Conservation (phyloP, 2,797 vertebrate species). For the Perdix hodgsoniae region DNA sequence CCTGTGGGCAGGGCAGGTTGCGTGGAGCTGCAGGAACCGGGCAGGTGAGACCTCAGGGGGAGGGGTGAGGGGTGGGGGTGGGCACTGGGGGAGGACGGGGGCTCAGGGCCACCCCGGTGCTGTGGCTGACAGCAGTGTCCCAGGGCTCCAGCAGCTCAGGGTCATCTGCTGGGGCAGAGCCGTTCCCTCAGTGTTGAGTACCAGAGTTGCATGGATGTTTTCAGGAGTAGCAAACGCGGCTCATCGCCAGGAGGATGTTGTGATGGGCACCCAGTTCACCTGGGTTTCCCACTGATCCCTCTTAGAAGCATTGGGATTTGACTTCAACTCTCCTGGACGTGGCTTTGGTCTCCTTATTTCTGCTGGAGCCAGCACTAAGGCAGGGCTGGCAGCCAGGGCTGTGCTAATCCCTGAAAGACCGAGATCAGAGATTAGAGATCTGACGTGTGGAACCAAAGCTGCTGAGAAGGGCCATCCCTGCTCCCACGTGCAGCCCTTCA, state of each 20-base stretch:
- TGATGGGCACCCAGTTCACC: accelerated
- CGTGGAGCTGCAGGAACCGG: not conserved
- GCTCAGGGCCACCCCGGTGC: too few relatives aligned
- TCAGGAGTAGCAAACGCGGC: not conserved
- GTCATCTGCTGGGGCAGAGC: too few relatives aligned
- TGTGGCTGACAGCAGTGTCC: not conserved
- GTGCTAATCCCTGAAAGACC: constrained; percentile 34
- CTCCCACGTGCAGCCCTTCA: not conserved
- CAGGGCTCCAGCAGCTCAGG: too few relatives aligned
- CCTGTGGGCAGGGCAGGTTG: accelerated
- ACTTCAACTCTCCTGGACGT: not conserved
- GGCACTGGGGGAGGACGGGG: too few relatives aligned
- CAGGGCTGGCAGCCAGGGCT: not conserved
- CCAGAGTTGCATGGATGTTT: accelerated
- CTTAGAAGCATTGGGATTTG: accelerated
- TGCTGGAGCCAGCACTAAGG: accelerated
- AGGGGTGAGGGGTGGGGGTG: not conserved
- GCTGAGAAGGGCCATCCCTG: not conserved
- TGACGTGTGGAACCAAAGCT: constrained; percentile 33
- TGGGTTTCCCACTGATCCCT: not conserved
- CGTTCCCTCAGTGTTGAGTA: not conserved
- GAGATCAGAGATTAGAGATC: constrained; percentile 61
- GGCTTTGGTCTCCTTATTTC: accelerated
- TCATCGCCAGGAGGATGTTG: not conserved
- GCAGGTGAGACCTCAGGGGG: not conserved